Conservation (phyloP, 2,797 vertebrate species). For the Argyrosomus regius region DNA sequence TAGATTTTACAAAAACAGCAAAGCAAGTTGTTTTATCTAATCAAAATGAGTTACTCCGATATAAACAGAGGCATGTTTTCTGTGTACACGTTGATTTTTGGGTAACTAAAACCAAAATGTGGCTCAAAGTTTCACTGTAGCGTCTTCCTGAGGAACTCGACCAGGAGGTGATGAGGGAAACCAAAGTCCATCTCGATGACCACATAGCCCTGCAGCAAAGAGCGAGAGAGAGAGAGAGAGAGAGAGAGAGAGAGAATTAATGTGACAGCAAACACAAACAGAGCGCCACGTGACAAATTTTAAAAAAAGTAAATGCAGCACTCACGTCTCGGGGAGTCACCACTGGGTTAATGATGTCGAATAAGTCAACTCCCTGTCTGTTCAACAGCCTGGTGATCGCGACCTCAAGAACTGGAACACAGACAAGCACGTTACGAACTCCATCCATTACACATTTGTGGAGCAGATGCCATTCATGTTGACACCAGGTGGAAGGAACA, state of each 20-base stretch:
- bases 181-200: constrained; percentile 90
- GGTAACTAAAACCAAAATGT: neutral
- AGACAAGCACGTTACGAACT: neutral
- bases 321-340: constrained; percentile 86
- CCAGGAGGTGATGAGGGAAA: constrained; percentile 91
- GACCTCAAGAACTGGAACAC: constrained; percentile 81
- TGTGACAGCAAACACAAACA: neutral
- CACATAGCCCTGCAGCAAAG: constrained; percentile 84
- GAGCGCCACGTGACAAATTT: neutral
- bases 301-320: neutral
- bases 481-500: no score
- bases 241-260: neutral
- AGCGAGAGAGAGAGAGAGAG: neutral
- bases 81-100: no score
- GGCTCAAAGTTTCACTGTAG: constrained; percentile 68
- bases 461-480: neutral
- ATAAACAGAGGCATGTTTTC: no score
- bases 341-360: constrained; percentile 87
- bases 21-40: no score
- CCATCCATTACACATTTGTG: no score
- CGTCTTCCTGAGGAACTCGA: constrained; percentile 86
- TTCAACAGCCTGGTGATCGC: constrained; percentile 86
- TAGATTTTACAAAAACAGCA: no score
- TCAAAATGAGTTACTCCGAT: no score
- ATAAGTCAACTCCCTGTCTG: constrained; percentile 86